Base-by-base conservation (phyloP, 2,888 invertebrate species). In the Eulithis prunata region DNA sequence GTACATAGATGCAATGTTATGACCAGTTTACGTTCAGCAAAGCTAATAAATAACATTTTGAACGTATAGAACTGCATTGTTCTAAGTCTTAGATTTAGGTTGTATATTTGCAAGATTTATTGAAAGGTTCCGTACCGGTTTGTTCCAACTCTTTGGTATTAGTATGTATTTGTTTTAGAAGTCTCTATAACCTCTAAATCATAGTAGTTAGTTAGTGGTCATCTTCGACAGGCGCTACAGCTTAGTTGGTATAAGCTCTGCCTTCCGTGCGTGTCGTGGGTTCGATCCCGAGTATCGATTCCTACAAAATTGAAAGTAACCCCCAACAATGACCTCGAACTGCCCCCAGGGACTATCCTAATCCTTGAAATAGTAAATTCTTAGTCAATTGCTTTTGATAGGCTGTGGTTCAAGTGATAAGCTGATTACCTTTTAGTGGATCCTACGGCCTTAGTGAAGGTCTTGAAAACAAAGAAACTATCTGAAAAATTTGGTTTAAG, bases 371-470 rank as follows among this genome's bases (percentile, higher is more conserved):
- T 71, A 75, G 72, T 76, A 73, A 72, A 76, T 76, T 76, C 74
- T 68, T 71, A 91, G 88, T 91, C 91, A 91, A 90, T 91, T 81
- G 86, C 64, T 66, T 74, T 49, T 53, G 12, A 57, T 61, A 55
- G 52, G 38, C 64, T 49, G 38, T 68, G 79, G 79, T 59, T 0
- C 68, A 78, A 80, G 78, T 13, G 0, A 61, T 0, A 49, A 72
- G n/a, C 57, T 55, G 3, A 11, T 28, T 6, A 8, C 2, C 8
- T 32, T 32, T 32, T 10, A 41, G 21, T 21, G 21, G 21, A 21
- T 21, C 21, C 2, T 21, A 21, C 21, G 21, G 21, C 21, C 21
- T 21, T 21, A 21, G 21, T 21, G 21, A 21, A 21, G 21, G 21
- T 21, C 21, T 21, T 21, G 1, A 21, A 21, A 21, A 21, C 21